Base-by-base conservation (phyloP, 2,888 invertebrate species). In the Lobophora halterata region DNA sequence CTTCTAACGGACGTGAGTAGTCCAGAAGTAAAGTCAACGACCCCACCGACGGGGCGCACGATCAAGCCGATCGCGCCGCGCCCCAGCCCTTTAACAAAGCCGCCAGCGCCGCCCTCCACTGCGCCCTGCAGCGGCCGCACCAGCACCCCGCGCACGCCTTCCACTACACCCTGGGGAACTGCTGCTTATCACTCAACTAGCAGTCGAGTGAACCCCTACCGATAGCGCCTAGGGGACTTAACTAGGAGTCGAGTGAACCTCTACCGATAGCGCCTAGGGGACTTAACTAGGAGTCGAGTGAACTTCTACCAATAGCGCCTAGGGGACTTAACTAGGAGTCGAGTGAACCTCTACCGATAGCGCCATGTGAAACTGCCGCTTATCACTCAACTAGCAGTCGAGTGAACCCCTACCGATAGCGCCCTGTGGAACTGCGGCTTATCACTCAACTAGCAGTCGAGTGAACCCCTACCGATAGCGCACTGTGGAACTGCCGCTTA, bases 1-100 rank as follows among this genome's bases (percentile, higher is more conserved):
- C 83, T 85, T 73, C 64, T 76, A 25, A 83, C 66, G n/a, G 77
- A 55, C 9, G 63, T 47, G 46, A 81, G 72, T 12, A 85, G 65
- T 5, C 73, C 73, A n/a, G 76, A 67, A 24, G 78, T 74, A 61
- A 75, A 83, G 67, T 86, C 85, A 41, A 80, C 61, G 48, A 83
- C 50, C 9, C 82, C 85, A 14, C 75, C 72, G 45, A 79, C 54
- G 11, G 85, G 85, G 1, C 79, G 69, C 40, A 77, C 69, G 32
- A 85, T 29, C 3, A 85, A 66, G 0, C 82, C 82, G 12, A 79
- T 35, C 18, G 71, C 66, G 38, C 79, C 85, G 9, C 57, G 62
- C 2, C 75, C 79, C 2, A 82, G 65, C 0, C 83, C 85, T 38
- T 52, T 57, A 16, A 69, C 49, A 54, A 82, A 74, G 10, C 83